Evolutionary conservation across 2,888 invertebrate genomes (phyloP).

Genomic region (Capitulum mitella): DNA sequence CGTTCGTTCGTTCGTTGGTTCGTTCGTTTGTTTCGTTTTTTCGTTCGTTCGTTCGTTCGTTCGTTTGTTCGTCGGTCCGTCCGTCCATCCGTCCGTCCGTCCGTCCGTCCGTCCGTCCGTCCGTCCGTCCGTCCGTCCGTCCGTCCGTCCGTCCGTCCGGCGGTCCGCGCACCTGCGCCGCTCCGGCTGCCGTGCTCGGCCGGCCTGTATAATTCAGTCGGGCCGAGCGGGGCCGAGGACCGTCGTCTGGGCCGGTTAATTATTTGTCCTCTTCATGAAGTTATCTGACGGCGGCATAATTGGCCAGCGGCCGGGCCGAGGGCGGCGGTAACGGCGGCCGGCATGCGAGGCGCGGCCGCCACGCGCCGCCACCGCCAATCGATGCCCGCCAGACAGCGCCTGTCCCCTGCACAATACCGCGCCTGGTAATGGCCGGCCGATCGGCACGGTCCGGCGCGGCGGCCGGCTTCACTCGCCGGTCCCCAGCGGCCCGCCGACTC

Average conservation of each 20-base stretch:
- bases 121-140: too few relatives aligned
- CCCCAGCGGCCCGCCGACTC: too few relatives aligned
- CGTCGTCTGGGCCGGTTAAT: neutral
- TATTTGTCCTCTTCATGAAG: constrained; percentile 17
- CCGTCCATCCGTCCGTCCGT: too few relatives aligned
- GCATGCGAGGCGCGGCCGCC: neutral
- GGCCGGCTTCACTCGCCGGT: too few relatives aligned
- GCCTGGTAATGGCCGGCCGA: too few relatives aligned
- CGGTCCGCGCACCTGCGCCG: neutral
- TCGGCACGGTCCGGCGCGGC: neutral
- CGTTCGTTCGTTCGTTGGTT: too few relatives aligned
- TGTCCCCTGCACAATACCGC: neutral
- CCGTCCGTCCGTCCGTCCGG: neutral
- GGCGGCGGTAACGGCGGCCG: neutral
- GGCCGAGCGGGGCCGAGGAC: neutral
- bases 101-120: too few relatives aligned
- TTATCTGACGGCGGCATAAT: neutral
- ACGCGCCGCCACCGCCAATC: neutral
- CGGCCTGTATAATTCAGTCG: neutral
- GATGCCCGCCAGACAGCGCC: neutral
- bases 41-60: too few relatives aligned
- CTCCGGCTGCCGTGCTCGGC: neutral
- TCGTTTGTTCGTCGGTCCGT: too few relatives aligned
- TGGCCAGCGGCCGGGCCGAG: neutral
- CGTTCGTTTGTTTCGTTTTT: too few relatives aligned